A percentile compares a stretch with the other conserved stretches of the same genome.
Conservation (phyloP, 2,888 invertebrate species). For the Aricia artaxerxes region DNA sequence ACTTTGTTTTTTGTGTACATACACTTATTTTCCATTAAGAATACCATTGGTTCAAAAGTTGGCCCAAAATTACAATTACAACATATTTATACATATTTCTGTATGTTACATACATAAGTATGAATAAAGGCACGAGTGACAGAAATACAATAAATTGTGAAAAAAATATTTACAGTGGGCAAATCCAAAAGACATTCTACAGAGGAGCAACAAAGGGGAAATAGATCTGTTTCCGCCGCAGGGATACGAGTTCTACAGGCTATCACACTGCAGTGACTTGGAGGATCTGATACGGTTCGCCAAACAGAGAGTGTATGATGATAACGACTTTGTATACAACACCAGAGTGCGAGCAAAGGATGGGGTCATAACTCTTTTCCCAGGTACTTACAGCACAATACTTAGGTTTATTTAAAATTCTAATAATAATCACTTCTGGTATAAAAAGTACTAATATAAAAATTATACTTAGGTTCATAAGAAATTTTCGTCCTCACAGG, state of each 20-base stretch:
- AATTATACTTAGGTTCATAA: neutral
- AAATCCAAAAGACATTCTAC: slow-evolving; percentile 75
- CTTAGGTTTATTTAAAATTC: too few relatives aligned
- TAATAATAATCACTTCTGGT: neutral
- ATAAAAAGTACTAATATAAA: too few relatives aligned
- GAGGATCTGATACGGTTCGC: slow-evolving; percentile 82
- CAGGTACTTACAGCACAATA: slow-evolving; percentile 77
- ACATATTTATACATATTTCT: too few relatives aligned
- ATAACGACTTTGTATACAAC: slow-evolving; percentile 79
- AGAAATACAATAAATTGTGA: slow-evolving; percentile 1
- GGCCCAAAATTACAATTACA: too few relatives aligned
- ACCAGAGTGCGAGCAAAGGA: slow-evolving; percentile 77
- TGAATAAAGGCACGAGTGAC: too few relatives aligned
- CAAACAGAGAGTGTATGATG: slow-evolving; percentile 73
- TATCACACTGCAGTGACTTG: slow-evolving; percentile 79
- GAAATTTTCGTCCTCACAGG: slow-evolving; percentile 63
- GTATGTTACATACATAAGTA: too few relatives aligned
- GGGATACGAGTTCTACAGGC: slow-evolving; percentile 85
- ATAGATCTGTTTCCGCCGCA: slow-evolving; percentile 87
- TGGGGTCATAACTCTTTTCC: slow-evolving; percentile 80
- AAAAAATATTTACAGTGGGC: slow-evolving; percentile 81
- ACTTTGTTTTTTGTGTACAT: too few relatives aligned
- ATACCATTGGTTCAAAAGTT: too few relatives aligned
- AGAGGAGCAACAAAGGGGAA: slow-evolving; percentile 58
- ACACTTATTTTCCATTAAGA: too few relatives aligned